Evolutionary conservation across 2,888 invertebrate genomes (phyloP).

Genomic region (Drosophila prostipennis): DNA sequence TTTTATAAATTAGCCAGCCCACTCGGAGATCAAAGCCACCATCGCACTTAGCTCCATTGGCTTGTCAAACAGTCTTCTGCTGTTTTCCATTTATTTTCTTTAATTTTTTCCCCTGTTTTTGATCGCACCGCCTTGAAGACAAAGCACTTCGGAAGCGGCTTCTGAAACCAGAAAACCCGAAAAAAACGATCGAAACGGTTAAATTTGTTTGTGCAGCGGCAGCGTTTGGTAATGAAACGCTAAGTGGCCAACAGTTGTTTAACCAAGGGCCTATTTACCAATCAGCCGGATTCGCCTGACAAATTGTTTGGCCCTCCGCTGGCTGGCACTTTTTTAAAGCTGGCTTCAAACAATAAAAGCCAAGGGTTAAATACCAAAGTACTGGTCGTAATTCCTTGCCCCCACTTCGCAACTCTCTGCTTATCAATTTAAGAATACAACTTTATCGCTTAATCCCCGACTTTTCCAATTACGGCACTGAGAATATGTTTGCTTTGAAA

Average conservation of each 20-base stretch:
- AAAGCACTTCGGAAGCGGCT: conserved; percentile 77
- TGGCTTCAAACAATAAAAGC: conserved; percentile 10
- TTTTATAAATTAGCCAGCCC: conserved; percentile 70
- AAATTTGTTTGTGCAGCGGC: conserved; percentile 76
- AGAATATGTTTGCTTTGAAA: conserved; percentile 62
- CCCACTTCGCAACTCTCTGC: background rate
- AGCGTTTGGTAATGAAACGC: conserved; percentile 76
- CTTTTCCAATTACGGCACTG: conserved; percentile 60
- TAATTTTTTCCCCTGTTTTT: conserved; percentile 40
- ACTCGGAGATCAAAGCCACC: conserved; percentile 44
- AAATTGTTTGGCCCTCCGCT: conserved; percentile 57
- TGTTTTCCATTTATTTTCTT: conserved; percentile 3
- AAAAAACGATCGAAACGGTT: conserved; percentile 59
- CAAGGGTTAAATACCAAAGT: conserved; percentile 12
- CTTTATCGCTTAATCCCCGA: conserved; percentile 64
- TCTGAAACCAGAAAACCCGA: conserved; percentile 60
- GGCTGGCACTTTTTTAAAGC: background rate
- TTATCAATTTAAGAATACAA: conserved; percentile 60
- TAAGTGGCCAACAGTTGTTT: conserved; percentile 74
- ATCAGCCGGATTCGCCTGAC: conserved; percentile 56
- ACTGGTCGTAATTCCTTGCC: conserved; percentile 7
- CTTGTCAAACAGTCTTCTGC: conserved; percentile 63
- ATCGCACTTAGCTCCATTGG: conserved; percentile 46
- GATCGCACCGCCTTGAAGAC: conserved; percentile 60
- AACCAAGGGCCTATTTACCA: conserved; percentile 42